Evolutionary conservation across 2,888 invertebrate species (phyloP), one percentile per base, ranked within the genome.

Genomic region (Leucozona laternaria): DNA sequence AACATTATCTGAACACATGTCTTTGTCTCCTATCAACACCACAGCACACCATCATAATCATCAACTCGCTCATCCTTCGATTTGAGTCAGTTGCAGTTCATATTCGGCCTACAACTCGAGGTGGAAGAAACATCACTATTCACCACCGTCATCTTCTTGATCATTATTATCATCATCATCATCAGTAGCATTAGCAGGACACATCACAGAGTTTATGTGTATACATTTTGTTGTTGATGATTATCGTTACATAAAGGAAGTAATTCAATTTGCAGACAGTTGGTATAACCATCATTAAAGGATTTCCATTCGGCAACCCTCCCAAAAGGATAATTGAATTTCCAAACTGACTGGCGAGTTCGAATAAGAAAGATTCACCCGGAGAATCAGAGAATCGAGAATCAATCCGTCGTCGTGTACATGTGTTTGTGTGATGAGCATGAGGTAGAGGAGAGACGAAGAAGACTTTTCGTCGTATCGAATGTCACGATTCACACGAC

Each of bases 261-360:
- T 92, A 92, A 92, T 92, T 92, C 91, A 92, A 92, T 92, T 92
- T 92, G 90, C 91, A 91, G 91, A 92, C 92, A 92, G 91, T 92
- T 92, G 92, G 91, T 91, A 91, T 92, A 92, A 91, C 91, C 92
- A 91, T 92, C 91, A 92, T 92, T 92, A 92, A 92, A 92, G 92
- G 92, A 92, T 92, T 91, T 91, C 88, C 76, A 88, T 81, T 83
- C 88, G 84, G 80, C 87, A 79, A 76, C 88, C 79, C 88, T 88
- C 80, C 88, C 86, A 80, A 62, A 62, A 78, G 88, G 79, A 87
- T 88, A 88, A 88, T 88, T 89, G 87, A 89, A 88, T 89, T 89
- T 88, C 83, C 88, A 88, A 88, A 88, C 81, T 80, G 72, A 31
- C 66, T 48, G 58, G 58, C 37, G 66, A 79, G 77, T 85, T 85